These are phyloP conservation scores for Halocynthia aurantium DNA, from an alignment of 23 tunicate species.

Conservation along the genomic window DNA sequence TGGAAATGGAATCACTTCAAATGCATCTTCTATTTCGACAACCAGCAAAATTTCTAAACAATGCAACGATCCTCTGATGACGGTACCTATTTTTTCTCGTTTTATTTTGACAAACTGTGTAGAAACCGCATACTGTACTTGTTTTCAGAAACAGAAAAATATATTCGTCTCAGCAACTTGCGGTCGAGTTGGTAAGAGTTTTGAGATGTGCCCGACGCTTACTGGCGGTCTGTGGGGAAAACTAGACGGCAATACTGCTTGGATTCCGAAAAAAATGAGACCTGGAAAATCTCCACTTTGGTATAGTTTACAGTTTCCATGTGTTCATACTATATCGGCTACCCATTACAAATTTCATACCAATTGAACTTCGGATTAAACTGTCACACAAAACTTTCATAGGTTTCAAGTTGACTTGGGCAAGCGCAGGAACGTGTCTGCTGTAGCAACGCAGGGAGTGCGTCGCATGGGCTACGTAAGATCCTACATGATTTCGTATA, in stretches of 20 bases:
- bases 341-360: background rate
- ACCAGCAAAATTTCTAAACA: background rate
- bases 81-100: background rate
- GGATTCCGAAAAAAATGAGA: constrained; percentile 68
- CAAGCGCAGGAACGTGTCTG: constrained; percentile 35
- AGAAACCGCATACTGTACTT: too few relatives aligned
- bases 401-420: constrained; percentile 73
- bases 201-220: constrained; percentile 42
- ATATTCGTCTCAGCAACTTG: constrained; percentile 64
- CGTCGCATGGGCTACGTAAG: constrained; percentile 60
- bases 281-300: constrained; percentile 35
- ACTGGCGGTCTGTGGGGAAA: constrained; percentile 37
- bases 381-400: background rate
- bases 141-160: background rate
- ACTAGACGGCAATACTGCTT: constrained; percentile 44
- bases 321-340: background rate
- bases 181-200: constrained; percentile 15
- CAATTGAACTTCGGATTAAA: background rate
- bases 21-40: too few relatives aligned
- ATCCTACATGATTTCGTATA: constrained; percentile 65
- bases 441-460: constrained; percentile 53
- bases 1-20: too few relatives aligned
- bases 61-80: background rate
- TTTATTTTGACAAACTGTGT: too few relatives aligned
- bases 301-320: constrained; percentile 14